Evolutionary conservation across 2,888 invertebrate species (phyloP), one percentile per base, ranked within the genome.

Genomic region (Acleris emargana): DNA sequence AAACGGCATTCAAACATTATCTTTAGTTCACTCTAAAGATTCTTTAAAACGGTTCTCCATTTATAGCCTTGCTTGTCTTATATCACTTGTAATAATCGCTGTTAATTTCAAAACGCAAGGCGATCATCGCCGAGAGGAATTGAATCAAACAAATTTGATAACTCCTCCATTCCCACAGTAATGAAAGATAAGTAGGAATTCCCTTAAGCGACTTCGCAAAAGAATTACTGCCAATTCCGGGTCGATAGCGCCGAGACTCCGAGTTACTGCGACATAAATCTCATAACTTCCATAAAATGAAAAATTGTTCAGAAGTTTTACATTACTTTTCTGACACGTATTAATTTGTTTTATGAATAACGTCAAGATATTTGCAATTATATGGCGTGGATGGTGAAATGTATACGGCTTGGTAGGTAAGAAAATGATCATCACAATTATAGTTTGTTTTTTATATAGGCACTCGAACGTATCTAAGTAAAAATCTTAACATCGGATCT

Each of bases 301-400:
- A 80, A 81, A 82, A 77, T 84, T 83, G 82, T 78, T 77, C 75
- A 74, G 70, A 71, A 78, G 79, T 84, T 83, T 78, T 74, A 77
- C 78, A 84, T 84, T 79, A 80, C 80, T 82, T 81, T 69, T 72
- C 73, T 72, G 77, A 81, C 79, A 82, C 78, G 78, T 79, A 82
- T 81, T 80, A 77, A 78, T 79, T 78, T 83, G 81, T 86, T 82
- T 83, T 83, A 84, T 77, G 75, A 79, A 80, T 54, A 60, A 77
- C 70, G 70, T 73, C 69, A 74, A 76, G 79, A 76, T 75, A 76
- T 77, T 80, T 75, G 76, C 74, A 20, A 20, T 51, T 60, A 17
- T 32, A 47, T 45, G 52, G 43, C 13, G 54, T 62, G 49, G 53
- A 32, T 32, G 3, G 32, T 3, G 32, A 32, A 32, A 32, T 32